Evolutionary conservation across 2,113 vertebrate species (phyloP), one percentile per base, ranked within the genome.

Genomic region (crab-eating macaque (Macaca fascicularis)): DNA sequence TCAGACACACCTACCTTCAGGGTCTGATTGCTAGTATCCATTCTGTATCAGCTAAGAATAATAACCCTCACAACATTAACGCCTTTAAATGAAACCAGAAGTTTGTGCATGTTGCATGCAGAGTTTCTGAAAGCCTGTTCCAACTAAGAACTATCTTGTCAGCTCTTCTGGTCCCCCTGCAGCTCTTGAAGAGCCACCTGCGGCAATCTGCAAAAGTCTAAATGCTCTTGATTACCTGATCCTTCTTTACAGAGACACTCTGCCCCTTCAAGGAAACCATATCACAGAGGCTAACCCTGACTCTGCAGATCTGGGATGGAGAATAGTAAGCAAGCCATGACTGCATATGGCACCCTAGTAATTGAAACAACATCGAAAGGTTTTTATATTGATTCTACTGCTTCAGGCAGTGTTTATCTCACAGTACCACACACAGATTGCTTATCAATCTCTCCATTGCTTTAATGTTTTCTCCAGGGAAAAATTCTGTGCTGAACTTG

Each of bases 31-130:
- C n/a, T 92, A 48, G 74, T 43, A 38, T 30, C 45, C 16, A n/a
- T 17, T 6, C 55, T 81, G 38, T 76, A 48, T 93, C 85, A 50
- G 8, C 61, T 38, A 64, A 83, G 70, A 88, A 76, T 83, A 96
- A 84, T 25, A 81, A 40, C 32, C 12, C 14, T 84, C 19, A 40
- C 67, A 75, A 69, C 14, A 50, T 4, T 48, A 23, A 30, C 75
- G 50, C 52, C 52, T 89, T 93, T 82, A 83, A 80, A 74, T n/a
- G 69, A 96, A 96, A 88, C 72, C 74, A 89, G 74, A 82, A 89
- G 16, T 3, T 2, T 84, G 32, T 76, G 30, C 30, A 45, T 32
- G 4, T 57, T 55, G 76, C 50, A 9, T 35, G 5, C 5, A 78
- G 75, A 83, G 81, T 91, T 95, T 90, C 45, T 87, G n/a, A 78